Percentiles rank a stretch among this genome's conserved stretches.
These are phyloP conservation scores for Andrena marginata DNA, from an alignment of 2,888 invertebrate genomes.

Conservation along the genomic window DNA sequence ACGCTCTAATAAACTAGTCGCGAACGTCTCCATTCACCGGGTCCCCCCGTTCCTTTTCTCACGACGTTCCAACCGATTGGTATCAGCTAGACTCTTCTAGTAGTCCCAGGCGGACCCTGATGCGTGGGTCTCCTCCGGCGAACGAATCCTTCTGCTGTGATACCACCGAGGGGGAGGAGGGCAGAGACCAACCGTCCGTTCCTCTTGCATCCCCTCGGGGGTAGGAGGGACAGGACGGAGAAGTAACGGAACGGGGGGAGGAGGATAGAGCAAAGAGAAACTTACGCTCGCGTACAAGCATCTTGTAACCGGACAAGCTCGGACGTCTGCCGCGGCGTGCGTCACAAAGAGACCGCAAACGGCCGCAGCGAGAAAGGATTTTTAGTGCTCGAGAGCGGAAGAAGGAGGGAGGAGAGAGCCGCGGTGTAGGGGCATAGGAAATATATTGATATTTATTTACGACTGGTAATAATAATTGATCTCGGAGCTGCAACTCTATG, in stretches of 20 bases:
- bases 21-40: conserved; percentile 55
- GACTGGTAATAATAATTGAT: conserved; percentile 80
- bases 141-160: conserved; percentile 64
- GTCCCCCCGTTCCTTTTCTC: conserved; percentile 44
- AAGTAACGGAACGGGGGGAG: conserved; percentile 19
- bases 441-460: conserved; percentile 80
- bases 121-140: conserved; percentile 53
- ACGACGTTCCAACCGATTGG: conserved; percentile 54
- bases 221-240: conserved; percentile 4
- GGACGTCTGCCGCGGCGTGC: conserved; percentile 72
- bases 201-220: conserved; percentile 19
- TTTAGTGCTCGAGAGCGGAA: conserved; percentile 66
- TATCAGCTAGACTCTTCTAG: conserved; percentile 55
- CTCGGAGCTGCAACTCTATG: conserved; percentile 71
- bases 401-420: conserved; percentile 2
- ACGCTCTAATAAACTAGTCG: conserved; percentile 53
- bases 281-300: conserved; percentile 72
- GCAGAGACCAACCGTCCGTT: conserved; percentile 30
- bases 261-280: conserved; percentile 69
- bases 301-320: conserved; percentile 74
- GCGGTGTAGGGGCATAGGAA: conserved; percentile 62
- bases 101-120: conserved; percentile 16
- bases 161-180: conserved; percentile 45
- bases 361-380: conserved; percentile 70
- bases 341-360: conserved; percentile 78